Percentiles rank a stretch among this genome's conserved stretches.
phyloP scores from a whole-genome alignment of 2,888 invertebrate genomes.

The Nysson spinosus region DNA sequence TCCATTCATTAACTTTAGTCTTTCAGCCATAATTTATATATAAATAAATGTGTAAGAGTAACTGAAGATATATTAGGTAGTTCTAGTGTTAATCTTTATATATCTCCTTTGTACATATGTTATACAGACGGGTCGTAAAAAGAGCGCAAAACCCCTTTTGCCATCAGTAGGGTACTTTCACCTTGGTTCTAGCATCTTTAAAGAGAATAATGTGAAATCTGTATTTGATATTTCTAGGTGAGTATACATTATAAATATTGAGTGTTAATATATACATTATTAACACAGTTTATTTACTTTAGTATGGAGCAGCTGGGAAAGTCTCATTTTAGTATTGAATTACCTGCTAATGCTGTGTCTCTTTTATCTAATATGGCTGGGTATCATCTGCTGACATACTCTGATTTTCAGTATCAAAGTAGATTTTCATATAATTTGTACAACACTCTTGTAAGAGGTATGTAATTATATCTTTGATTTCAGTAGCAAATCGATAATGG shows the following conservation, averaged over 20 bases:
- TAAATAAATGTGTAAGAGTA: no score
- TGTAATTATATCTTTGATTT: background rate
- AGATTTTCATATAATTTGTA: constrained; percentile 74
- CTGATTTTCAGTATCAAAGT: constrained; percentile 69
- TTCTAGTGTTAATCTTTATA: background rate
- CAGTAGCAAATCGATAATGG: background rate
- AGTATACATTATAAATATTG: background rate
- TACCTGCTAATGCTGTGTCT: constrained; percentile 72
- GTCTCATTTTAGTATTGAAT: constrained; percentile 63
- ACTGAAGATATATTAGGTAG: no score
- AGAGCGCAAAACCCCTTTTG: constrained; percentile 53
- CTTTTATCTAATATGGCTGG: constrained; percentile 70
- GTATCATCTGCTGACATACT: constrained; percentile 72
- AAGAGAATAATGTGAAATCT: constrained; percentile 62
- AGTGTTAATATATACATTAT: background rate
- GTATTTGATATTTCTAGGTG: constrained; percentile 70
- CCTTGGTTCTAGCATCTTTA: constrained; percentile 68
- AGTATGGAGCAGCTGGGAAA: constrained; percentile 69
- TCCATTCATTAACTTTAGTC: no score
- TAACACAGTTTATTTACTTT: constrained; percentile 15
- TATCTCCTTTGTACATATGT: constrained; percentile 12
- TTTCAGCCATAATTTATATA: no score
- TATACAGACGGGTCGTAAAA: constrained; percentile 37
- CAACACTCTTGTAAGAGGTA: constrained; percentile 68
- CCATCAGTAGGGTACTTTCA: constrained; percentile 71